These are phyloP conservation scores for Drosophila pseudotakahashii DNA, from an alignment of 2,888 invertebrate species.

Conservation along the genomic window DNA sequence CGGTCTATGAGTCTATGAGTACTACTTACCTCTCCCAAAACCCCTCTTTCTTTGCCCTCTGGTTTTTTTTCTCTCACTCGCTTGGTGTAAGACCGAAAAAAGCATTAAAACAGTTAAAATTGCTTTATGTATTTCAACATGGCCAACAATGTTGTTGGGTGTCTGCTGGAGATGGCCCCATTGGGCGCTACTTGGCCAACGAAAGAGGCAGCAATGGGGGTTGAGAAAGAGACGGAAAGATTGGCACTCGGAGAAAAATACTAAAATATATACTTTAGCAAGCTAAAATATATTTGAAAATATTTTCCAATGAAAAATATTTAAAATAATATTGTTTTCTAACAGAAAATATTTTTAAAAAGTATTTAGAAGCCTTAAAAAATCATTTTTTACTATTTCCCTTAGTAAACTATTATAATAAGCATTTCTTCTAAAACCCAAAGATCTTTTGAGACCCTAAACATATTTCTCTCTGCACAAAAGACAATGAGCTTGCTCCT, in stretches of 20 bases:
- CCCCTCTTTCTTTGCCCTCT: background rate
- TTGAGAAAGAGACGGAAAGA: background rate
- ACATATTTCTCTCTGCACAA: background rate
- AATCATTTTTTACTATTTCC: no score
- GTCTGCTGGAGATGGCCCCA: constrained; percentile 49
- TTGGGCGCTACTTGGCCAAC: constrained; percentile 59
- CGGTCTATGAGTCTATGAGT: no score
- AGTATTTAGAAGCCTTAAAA: background rate
- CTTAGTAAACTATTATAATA: no score
- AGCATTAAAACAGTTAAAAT: constrained; percentile 74
- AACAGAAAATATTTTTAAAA: background rate
- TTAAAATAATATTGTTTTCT: background rate
- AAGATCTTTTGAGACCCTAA: background rate
- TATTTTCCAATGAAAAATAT: background rate
- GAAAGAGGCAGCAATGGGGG: constrained; percentile 10
- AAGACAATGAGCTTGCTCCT: constrained; percentile 24
- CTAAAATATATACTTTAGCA: no score
- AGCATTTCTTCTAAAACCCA: no score
- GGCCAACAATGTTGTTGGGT: constrained; percentile 41
- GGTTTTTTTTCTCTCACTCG: background rate
- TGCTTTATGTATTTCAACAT: constrained; percentile 76
- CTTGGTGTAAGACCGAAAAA: constrained; percentile 26
- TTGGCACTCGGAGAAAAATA: background rate
- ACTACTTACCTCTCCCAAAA: background rate
- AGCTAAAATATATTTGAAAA: background rate